Conservation (phyloP, 2,797 vertebrate genomes). For the Sebastes minor region DNA sequence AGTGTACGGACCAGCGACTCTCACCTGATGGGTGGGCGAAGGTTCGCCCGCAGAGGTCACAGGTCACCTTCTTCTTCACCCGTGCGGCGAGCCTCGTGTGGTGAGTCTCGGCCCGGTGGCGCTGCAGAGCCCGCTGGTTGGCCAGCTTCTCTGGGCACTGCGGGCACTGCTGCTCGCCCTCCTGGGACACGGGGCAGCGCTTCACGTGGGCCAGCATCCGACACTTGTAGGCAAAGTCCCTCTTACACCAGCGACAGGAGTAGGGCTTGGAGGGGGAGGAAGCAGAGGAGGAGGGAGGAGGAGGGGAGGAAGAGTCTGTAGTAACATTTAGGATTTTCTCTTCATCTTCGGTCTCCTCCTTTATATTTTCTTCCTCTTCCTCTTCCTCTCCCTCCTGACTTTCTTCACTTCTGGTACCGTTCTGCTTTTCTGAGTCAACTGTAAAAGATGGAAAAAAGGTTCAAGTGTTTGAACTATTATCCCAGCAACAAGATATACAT, state of each 20-base stretch:
- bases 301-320: neutral
- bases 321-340: neutral
- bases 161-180: conserved; percentile 77
- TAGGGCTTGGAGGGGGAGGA: conserved; percentile 71
- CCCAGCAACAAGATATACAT: neutral
- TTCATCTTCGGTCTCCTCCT: conserved; percentile 23
- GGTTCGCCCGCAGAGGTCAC: conserved; percentile 87
- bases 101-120: conserved; percentile 80
- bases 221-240: conserved; percentile 88
- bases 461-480: too few species aligned
- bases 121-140: conserved; percentile 81
- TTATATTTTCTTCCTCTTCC: conserved; percentile 27
- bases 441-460: neutral
- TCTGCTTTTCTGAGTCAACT: conserved; percentile 25
- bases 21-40: conserved; percentile 91
- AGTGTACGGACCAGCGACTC: neutral
- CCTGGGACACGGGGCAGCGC: conserved; percentile 80
- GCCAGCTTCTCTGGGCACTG: conserved; percentile 72
- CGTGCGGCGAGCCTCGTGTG: conserved; percentile 5
- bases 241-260: conserved; percentile 86
- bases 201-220: conserved; percentile 85
- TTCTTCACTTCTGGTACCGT: neutral
- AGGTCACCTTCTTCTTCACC: conserved; percentile 85
- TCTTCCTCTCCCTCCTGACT: conserved; percentile 1
- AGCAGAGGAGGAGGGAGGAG: neutral